A percentile compares a stretch with the other conserved stretches of the same genome.
These are phyloP conservation scores for Hapalemur alaotrensis DNA, from an alignment of 2,797 vertebrate species.

Conservation along the genomic window DNA sequence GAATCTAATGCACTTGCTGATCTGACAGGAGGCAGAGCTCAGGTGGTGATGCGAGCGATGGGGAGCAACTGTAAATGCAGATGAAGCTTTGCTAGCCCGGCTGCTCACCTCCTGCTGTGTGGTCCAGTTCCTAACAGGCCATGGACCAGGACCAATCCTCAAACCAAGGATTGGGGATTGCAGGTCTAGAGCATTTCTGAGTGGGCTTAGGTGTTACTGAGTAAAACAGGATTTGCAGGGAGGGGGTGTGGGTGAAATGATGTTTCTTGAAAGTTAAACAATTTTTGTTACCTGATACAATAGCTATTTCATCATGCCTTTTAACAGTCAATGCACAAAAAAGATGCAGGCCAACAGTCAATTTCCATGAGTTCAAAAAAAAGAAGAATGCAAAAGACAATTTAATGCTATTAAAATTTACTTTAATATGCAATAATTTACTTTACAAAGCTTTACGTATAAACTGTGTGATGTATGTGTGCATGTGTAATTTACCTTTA, in stretches of 20 bases:
- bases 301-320: neutral
- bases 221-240: neutral
- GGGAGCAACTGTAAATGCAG: too few species aligned
- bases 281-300: neutral
- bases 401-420: neutral
- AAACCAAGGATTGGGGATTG: too few species aligned
- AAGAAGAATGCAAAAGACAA: neutral
- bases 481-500: neutral
- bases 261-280: neutral
- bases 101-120: too few species aligned
- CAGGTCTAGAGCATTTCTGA: neutral
- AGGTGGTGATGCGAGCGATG: too few species aligned
- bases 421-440: neutral
- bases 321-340: neutral
- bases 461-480: neutral
- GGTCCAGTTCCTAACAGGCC: too few species aligned
- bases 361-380: neutral
- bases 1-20: too few species aligned
- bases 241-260: fast-evolving
- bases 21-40: too few species aligned
- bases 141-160: too few species aligned
- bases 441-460: neutral
- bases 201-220: neutral
- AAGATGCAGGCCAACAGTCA: neutral
- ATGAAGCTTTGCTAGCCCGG: too few species aligned